phyloP scores from a whole-genome alignment of 1,140 invertebrate species.

The Drosophila punjabiensis region DNA sequence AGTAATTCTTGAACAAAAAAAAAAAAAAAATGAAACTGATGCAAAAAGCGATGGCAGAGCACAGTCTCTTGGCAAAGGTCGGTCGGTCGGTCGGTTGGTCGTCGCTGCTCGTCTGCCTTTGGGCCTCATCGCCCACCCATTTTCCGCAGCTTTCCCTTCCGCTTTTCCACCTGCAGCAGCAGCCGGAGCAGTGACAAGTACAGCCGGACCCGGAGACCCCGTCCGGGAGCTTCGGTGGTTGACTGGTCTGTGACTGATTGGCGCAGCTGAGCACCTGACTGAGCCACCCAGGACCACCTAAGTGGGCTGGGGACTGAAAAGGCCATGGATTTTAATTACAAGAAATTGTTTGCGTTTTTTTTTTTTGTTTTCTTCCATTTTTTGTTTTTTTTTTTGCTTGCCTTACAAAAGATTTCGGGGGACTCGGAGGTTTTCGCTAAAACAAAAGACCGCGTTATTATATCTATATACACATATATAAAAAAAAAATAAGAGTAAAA shows the following conservation, averaged over 20 bases:
- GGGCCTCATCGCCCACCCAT: constrained; percentile 27
- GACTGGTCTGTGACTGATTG: constrained; percentile 80
- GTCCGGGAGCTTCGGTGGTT: constrained; percentile 62
- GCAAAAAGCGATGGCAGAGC: constrained; percentile 33
- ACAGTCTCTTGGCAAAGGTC: constrained; percentile 36
- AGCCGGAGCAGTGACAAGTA: constrained; percentile 64
- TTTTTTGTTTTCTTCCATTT: constrained; percentile 35
- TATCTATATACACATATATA: constrained; percentile 18
- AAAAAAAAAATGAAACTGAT: constrained; percentile 40
- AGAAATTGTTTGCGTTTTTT: constrained; percentile 79
- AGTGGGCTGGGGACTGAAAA: constrained; percentile 60
- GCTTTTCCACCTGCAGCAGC: constrained; percentile 38
- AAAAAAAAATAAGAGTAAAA: neutral
- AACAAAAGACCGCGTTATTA: constrained; percentile 52
- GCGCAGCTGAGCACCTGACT: constrained; percentile 81
- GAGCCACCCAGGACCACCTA: constrained; percentile 43
- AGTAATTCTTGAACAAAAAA: constrained; percentile 82
- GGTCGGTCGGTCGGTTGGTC: constrained; percentile 14
- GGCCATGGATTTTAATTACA: constrained; percentile 83
- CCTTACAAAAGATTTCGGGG: constrained; percentile 45
- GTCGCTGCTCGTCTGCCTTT: constrained; percentile 43
- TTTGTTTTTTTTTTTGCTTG: constrained; percentile 7
- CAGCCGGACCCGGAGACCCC: constrained; percentile 41
- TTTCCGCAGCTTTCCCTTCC: constrained; percentile 18
- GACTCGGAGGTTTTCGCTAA: constrained; percentile 14